phyloP scores from a whole-genome alignment of 2,797 vertebrate species.

The Microchirus variegatus region DNA sequence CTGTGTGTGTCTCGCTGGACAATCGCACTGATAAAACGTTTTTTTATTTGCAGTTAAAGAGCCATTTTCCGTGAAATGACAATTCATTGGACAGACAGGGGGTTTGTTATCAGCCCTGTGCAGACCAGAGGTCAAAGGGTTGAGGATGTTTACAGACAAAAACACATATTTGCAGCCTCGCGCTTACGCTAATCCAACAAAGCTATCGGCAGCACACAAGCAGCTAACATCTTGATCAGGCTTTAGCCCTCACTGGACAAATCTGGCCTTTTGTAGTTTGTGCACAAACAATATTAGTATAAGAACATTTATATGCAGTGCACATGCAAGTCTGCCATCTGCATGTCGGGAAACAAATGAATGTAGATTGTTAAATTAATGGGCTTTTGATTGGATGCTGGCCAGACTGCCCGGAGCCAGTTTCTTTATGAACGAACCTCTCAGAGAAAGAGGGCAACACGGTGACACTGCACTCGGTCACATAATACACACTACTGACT shows the following conservation, averaged over 20 bases:
- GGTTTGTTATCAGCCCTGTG: slow-evolving; percentile 29
- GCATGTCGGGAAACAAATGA: slow-evolving; percentile 69
- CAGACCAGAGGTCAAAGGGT: slow-evolving; percentile 36
- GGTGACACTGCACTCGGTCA: slow-evolving; percentile 27
- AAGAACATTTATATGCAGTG: slow-evolving; percentile 51
- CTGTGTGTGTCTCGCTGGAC: too few relatives aligned
- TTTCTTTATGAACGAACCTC: slow-evolving; percentile 46
- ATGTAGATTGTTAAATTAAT: slow-evolving; percentile 71
- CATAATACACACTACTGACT: slow-evolving; percentile 24
- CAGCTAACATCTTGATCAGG: slow-evolving; percentile 40
- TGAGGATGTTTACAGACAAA: neutral
- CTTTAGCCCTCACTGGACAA: slow-evolving; percentile 10
- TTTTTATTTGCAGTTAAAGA: slow-evolving; percentile 7
- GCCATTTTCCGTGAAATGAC: neutral
- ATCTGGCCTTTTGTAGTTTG: slow-evolving; percentile 33
- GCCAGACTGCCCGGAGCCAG: slow-evolving; percentile 58
- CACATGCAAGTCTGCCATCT: slow-evolving; percentile 57
- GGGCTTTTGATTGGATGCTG: slow-evolving; percentile 68
- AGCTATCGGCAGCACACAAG: neutral
- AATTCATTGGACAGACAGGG: neutral
- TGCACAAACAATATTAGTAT: slow-evolving; percentile 30
- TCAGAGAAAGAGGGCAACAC: slow-evolving; percentile 46
- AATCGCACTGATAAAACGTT: neutral
- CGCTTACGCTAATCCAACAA: neutral
- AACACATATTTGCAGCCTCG: slow-evolving; percentile 3